These are phyloP conservation scores for Trogon melanurus DNA, from an alignment of 2,113 vertebrate genomes.

Conservation along the genomic window DNA sequence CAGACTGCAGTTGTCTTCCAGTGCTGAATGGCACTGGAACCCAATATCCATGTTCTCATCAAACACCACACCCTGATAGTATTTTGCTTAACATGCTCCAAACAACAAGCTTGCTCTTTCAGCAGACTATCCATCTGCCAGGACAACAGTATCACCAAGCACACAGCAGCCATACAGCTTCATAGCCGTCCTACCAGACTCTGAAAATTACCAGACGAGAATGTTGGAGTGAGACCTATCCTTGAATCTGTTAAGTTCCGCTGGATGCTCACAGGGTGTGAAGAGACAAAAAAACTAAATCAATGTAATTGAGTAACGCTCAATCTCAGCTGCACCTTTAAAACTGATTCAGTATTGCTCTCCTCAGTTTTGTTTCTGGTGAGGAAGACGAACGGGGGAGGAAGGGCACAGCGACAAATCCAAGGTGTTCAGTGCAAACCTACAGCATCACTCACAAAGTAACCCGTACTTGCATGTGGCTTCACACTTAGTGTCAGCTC, in stretches of 20 bases:
- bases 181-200: background rate
- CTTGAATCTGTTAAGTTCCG: background rate
- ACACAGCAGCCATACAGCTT: background rate
- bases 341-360: background rate
- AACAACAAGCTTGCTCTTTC: background rate
- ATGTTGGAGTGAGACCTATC: background rate
- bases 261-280: fast-evolving
- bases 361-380: background rate
- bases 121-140: background rate
- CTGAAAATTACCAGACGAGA: background rate
- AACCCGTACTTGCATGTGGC: fast-evolving
- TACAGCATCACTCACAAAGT: fast-evolving
- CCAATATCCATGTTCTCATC: background rate
- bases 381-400: fast-evolving
- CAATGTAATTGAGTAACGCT: fast-evolving
- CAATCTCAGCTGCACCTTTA: background rate
- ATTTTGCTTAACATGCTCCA: background rate
- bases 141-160: background rate
- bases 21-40: background rate
- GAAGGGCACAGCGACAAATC: background rate
- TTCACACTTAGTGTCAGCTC: background rate
- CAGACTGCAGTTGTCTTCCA: background rate
- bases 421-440: background rate
- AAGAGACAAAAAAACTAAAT: background rate
- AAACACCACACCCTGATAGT: background rate